A percentile compares a stretch with the other conserved stretches of the same genome.
Evolutionary conservation across 2,113 vertebrate species (phyloP).

Genomic region (Gymnarchus niloticus): DNA sequence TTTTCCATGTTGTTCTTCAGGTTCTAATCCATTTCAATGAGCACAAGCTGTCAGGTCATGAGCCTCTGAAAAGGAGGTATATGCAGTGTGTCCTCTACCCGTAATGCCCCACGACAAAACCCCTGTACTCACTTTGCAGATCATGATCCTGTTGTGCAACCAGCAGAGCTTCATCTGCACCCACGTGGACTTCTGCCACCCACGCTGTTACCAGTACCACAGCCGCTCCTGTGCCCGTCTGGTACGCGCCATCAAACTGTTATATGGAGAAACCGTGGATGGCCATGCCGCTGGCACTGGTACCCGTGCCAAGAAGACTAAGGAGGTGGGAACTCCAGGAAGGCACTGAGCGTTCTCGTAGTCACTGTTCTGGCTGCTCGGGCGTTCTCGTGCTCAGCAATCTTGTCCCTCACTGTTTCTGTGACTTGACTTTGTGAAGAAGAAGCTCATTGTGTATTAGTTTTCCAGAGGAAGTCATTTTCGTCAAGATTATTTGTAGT

Average conservation of each 20-base stretch:
- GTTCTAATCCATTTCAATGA: background rate
- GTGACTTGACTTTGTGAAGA: too few relatives aligned
- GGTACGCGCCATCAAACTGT: constrained; percentile 90
- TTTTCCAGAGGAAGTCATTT: background rate
- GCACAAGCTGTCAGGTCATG: too few relatives aligned
- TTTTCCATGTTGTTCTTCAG: background rate
- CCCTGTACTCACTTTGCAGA: constrained; percentile 53
- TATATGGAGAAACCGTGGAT: constrained; percentile 90
- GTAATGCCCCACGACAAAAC: background rate
- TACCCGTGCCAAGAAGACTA: constrained; percentile 79
- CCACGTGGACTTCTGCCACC: constrained; percentile 93
- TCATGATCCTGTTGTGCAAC: constrained; percentile 96
- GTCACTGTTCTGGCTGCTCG: background rate
- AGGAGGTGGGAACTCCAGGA: constrained; percentile 69
- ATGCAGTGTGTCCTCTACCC: background rate
- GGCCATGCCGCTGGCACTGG: constrained; percentile 56
- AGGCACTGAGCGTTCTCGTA: too few relatives aligned
- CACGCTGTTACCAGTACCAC: constrained; percentile 94
- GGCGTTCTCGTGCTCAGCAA: background rate
- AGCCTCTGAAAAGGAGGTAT: background rate
- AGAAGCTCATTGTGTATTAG: background rate
- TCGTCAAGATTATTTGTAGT: background rate
- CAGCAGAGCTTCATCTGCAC: constrained; percentile 98
- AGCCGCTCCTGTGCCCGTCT: constrained; percentile 92
- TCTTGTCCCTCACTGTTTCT: too few relatives aligned